Evolutionary conservation across 2,113 vertebrate genomes (phyloP).

Genomic region (Salvelinus namaycush): DNA sequence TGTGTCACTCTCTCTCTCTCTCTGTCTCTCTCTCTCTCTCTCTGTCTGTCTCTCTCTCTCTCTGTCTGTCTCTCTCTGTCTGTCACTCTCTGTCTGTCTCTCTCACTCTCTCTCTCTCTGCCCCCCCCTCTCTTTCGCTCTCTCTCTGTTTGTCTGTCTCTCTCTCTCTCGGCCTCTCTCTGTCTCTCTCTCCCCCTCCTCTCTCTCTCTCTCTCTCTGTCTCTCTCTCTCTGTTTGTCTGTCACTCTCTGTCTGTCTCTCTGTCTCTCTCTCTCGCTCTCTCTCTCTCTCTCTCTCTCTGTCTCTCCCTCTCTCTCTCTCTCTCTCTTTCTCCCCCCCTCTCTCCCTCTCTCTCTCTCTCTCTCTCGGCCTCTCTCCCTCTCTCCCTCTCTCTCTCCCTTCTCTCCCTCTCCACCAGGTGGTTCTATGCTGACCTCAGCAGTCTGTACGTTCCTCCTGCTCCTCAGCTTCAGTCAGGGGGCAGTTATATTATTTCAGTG

Average conservation of each 20-base stretch:
- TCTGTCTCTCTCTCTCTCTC: not conserved
- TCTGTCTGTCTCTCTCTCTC: not conserved
- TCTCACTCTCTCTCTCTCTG: not conserved
- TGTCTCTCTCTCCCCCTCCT: not conserved
- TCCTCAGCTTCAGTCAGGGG: slow-evolving; percentile 90
- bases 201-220: not conserved
- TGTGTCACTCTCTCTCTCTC: not conserved
- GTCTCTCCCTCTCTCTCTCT: too few species aligned
- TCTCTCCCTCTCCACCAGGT: slow-evolving; percentile 65
- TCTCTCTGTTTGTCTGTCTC: not conserved
- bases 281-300: not conserved
- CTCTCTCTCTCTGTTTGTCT: not conserved
- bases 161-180: not conserved
- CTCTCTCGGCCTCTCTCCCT: not conserved
- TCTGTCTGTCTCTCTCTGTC: too few species aligned
- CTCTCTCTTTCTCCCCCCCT: not conserved
- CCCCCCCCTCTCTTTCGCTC: not conserved
- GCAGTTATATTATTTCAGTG: slow-evolving; percentile 96
- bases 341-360: too few species aligned
- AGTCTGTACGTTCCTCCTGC: slow-evolving; percentile 92
- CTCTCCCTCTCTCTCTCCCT: not conserved
- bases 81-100: too few species aligned
- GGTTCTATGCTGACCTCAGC: slow-evolving; percentile 91
- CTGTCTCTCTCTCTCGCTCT: not conserved
- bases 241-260: not conserved